Evolutionary conservation across 1,140 invertebrate genomes (phyloP).

Genomic region (Proctacanthus coquilletti): DNA sequence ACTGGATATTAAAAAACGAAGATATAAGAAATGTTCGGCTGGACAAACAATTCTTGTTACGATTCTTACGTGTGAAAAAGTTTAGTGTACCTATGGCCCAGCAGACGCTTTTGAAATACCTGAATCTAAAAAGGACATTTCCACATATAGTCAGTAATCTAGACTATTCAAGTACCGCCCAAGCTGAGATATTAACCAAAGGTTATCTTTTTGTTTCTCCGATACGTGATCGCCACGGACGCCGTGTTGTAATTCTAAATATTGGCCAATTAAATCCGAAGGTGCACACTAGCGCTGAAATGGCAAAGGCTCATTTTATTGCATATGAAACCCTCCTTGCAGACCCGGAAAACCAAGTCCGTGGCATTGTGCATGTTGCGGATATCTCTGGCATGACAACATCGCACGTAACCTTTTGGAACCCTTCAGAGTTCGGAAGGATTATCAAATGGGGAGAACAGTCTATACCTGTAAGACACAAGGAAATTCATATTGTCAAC

Average conservation of each 20-base stretch:
- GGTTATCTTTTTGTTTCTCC: conserved; percentile 60
- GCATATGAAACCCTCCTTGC: conserved; percentile 58
- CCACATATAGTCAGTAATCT: conserved; percentile 43
- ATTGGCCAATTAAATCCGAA: conserved; percentile 48
- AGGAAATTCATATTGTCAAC: conserved; percentile 54
- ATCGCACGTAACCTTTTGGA: conserved; percentile 47
- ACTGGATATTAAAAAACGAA: conserved; percentile 50
- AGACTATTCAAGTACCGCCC: conserved; percentile 43
- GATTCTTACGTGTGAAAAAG: conserved; percentile 63
- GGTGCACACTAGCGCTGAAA: conserved; percentile 44
- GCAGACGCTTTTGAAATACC: conserved; percentile 61
- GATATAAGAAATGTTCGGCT: conserved; percentile 48
- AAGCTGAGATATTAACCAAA: conserved; percentile 43
- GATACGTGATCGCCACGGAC: conserved; percentile 47
- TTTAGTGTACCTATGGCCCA: conserved; percentile 65
- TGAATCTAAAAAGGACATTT: conserved; percentile 52
- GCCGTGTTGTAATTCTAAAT: conserved; percentile 50
- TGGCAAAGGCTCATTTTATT: conserved; percentile 47
- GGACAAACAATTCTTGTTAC: conserved; percentile 57
- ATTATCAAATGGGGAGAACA: conserved; percentile 59
- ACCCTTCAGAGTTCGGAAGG: conserved; percentile 46
- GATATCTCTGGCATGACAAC: conserved; percentile 40
- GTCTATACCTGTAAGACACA: conserved; percentile 61
- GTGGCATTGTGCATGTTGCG: conserved; percentile 50
- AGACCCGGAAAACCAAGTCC: conserved; percentile 53